Conservation (phyloP, 1,140 invertebrate genomes). For the Leptoteleia sp. region DNA sequence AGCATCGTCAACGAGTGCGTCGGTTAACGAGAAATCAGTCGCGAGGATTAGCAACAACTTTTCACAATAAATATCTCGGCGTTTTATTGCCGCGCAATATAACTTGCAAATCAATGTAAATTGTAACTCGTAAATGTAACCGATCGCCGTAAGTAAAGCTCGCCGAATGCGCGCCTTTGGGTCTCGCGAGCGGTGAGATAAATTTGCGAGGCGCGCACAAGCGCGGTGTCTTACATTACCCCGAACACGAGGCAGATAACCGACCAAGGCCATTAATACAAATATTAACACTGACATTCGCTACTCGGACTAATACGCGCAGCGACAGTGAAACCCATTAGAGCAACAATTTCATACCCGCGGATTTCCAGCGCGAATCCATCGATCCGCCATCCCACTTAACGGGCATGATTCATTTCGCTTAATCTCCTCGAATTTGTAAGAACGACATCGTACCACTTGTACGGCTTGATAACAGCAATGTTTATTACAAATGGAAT, state of each 20-base stretch:
- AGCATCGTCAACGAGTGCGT: conserved; percentile 9
- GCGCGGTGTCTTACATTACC: conserved; percentile 47
- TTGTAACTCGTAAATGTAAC: conserved; percentile 39
- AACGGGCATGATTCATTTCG: background rate
- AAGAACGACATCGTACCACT: background rate
- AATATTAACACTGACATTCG: conserved; percentile 54
- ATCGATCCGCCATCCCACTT: conserved; percentile 8
- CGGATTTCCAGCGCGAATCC: conserved; percentile 14
- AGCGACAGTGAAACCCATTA: conserved; percentile 42
- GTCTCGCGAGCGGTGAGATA: conserved; percentile 15
- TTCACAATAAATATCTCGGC: conserved; percentile 28
- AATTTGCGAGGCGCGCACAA: conserved; percentile 37
- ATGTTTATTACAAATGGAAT: too few relatives aligned
- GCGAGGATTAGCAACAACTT: conserved; percentile 14
- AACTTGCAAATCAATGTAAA: conserved; percentile 43
- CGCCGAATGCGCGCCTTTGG: conserved; percentile 18
- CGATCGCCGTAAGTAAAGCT: conserved; percentile 29
- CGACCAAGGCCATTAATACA: conserved; percentile 47
- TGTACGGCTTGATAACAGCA: too few relatives aligned
- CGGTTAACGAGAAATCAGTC: conserved; percentile 20
- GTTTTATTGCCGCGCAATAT: conserved; percentile 24
- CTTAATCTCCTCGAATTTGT: background rate
- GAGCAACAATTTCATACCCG: conserved; percentile 32
- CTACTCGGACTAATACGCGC: conserved; percentile 31
- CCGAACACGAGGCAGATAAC: conserved; percentile 46